Conservation (phyloP, 1,140 invertebrate species). For the Idris sp. region DNA sequence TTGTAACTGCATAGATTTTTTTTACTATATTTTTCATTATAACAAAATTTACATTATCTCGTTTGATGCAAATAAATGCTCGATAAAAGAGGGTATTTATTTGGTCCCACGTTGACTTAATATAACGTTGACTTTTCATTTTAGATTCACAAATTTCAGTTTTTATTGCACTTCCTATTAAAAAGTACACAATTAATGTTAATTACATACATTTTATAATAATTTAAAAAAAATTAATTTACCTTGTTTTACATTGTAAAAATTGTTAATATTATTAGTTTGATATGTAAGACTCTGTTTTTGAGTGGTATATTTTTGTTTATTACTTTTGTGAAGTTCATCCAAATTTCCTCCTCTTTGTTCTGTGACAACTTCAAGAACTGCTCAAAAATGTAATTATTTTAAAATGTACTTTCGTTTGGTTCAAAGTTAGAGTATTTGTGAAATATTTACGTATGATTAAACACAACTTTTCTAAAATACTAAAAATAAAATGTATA, state of each 20-base stretch:
- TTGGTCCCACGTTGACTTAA: constrained; percentile 79
- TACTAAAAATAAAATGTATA: too few relatives aligned
- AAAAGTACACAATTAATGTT: too few relatives aligned
- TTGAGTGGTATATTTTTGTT: constrained; percentile 28
- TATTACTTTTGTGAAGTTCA: constrained; percentile 47
- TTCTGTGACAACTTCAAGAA: constrained; percentile 74
- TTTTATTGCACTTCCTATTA: too few relatives aligned
- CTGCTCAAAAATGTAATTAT: constrained; percentile 63
- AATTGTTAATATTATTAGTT: constrained; percentile 15
- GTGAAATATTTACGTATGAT: too few relatives aligned
- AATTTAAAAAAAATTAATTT: too few relatives aligned
- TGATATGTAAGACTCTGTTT: constrained; percentile 19
- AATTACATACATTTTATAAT: too few relatives aligned
- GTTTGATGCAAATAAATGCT: constrained; percentile 81
- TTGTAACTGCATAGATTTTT: background rate
- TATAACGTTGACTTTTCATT: constrained; percentile 34
- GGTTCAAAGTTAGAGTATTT: too few relatives aligned
- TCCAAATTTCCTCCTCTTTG: constrained; percentile 71
- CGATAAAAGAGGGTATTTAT: constrained; percentile 81
- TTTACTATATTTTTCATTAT: constrained; percentile 4
- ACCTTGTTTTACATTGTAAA: constrained; percentile 31
- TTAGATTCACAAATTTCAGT: too few relatives aligned
- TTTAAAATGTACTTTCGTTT: too few relatives aligned
- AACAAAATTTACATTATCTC: constrained; percentile 80
- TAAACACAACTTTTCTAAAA: too few relatives aligned